Base-by-base conservation (phyloP, 2,797 vertebrate genomes). In the Amblyraja radiata region DNA sequence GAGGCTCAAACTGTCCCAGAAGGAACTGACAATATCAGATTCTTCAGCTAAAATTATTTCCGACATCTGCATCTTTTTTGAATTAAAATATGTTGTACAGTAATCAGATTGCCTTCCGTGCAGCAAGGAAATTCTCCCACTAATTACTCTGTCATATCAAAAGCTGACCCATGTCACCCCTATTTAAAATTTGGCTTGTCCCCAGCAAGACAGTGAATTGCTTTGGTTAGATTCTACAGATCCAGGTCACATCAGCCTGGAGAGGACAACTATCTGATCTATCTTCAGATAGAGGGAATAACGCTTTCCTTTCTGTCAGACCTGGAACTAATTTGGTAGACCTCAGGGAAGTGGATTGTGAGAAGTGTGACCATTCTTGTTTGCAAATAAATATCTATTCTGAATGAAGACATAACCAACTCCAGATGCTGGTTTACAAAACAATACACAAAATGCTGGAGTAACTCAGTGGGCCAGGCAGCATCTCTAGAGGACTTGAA, bases 111-210 rank as follows among this genome's bases (percentile, higher is more conserved):
- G 7, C 68, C 14, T 88, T 68, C 63, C 63, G 8, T 88, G 84
- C 63, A 88, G 84, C 84, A 88, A 88, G 32, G 61, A 88, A 32
- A 88, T 9, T 88, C 23, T 86, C n/a, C 63, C 83, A n/a, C 58
- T 86, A 86, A 86, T 86, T 65, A 86, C 61, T 28, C 61, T 86
- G 58, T 63, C 61, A 65, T 32, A 86, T 65, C 83, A 63, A 63
- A 63, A 28, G n/a, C 58, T 86, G 28, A n/a, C 61, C 68, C n/a
- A 18, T 16, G 8, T 88, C 63, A 32, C 32, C 84, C 84, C 84
- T 9, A 68, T 68, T 88, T 88, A 88, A 88, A 65, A 88, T 39
- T n/a, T 68, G 63, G 84, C n/a, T 32, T 63, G 36, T 23, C 63
- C 84, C 61, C 84, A 88, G 14, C 14, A 88, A 36, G 36, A 65